A percentile compares a stretch with the other conserved stretches of the same genome.
Conservation (phyloP, 2,113 vertebrate species). For the Syngnathoides biaculeatus region DNA sequence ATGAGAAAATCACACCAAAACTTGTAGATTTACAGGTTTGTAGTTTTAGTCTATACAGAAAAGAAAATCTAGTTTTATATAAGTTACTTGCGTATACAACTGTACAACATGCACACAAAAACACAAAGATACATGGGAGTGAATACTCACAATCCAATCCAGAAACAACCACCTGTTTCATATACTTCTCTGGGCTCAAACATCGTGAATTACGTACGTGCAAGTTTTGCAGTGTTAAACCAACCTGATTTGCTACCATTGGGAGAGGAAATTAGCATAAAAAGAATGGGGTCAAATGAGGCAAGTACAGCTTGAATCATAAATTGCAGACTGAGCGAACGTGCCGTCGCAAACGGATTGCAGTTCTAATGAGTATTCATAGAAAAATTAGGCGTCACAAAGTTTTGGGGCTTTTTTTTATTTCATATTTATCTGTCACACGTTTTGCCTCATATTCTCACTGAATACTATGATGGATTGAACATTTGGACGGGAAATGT, state of each 20-base stretch:
- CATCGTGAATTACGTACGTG: conserved; percentile 39
- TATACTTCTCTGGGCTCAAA: conserved; percentile 30
- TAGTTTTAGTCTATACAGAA: conserved; percentile 58
- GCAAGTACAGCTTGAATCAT: conserved; percentile 72
- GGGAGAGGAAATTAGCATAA: conserved; percentile 71
- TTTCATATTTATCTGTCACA: conserved; percentile 33
- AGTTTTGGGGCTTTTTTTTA: conserved; percentile 28
- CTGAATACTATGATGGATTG: conserved; percentile 12
- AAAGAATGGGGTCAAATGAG: conserved; percentile 73
- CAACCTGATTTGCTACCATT: conserved; percentile 73
- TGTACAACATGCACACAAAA: conserved; percentile 26
- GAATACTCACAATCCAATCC: conserved; percentile 37
- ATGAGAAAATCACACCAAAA: conserved; percentile 69
- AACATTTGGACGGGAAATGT: conserved; percentile 21
- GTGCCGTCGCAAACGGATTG: conserved; percentile 66
- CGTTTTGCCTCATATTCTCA: conserved; percentile 34
- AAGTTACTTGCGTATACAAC: conserved; percentile 25
- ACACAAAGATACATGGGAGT: conserved; percentile 15
- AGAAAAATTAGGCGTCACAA: conserved; percentile 57
- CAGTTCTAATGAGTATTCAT: conserved; percentile 72
- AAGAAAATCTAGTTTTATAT: conserved; percentile 54
- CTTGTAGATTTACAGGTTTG: conserved; percentile 71
- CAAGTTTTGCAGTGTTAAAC: conserved; percentile 72
- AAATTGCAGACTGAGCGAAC: conserved; percentile 71
- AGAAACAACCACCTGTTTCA: conserved; percentile 38